A percentile compares a stretch with the other conserved stretches of the same genome.
Conservation (phyloP, 2,113 vertebrate species). For the Tiliqua scincoides region DNA sequence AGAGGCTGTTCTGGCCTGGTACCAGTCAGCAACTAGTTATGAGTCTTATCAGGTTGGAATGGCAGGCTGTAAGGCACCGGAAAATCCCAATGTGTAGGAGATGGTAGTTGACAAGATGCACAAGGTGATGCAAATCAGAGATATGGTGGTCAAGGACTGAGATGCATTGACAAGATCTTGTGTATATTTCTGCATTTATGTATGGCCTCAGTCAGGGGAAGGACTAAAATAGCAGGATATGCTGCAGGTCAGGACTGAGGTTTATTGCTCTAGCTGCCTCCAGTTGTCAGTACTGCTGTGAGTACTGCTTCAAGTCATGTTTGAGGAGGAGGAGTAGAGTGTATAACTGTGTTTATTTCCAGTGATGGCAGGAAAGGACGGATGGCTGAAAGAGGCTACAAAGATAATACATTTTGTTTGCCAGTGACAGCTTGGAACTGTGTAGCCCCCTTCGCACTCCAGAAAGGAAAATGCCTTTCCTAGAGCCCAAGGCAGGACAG, state of each 20-base stretch:
- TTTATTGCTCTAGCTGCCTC: conserved; percentile 30
- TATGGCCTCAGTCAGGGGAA: conserved; percentile 14
- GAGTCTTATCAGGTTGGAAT: neutral
- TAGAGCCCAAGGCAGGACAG: neutral
- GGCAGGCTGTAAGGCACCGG: neutral
- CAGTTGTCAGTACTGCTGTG: conserved; percentile 28
- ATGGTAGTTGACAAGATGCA: rapidly evolving
- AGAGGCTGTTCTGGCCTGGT: neutral
- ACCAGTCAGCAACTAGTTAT: neutral
- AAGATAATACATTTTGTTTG: neutral
- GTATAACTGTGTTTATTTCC: neutral
- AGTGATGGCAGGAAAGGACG: conserved; percentile 12
- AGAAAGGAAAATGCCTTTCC: neutral
- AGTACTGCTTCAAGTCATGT: neutral
- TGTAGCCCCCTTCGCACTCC: neutral
- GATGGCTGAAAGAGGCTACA: neutral
- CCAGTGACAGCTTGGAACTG: conserved; percentile 21
- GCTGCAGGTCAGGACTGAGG: conserved; percentile 14
- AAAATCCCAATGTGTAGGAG: neutral
- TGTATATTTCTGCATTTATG: neutral
- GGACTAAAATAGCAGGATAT: conserved; percentile 31
- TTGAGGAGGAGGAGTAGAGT: conserved; percentile 19
- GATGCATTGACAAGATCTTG: neutral
- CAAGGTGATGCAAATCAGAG: neutral
- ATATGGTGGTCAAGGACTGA: neutral